phyloP scores from a whole-genome alignment of 2,113 vertebrate genomes.

The Eleginops maclovinus region DNA sequence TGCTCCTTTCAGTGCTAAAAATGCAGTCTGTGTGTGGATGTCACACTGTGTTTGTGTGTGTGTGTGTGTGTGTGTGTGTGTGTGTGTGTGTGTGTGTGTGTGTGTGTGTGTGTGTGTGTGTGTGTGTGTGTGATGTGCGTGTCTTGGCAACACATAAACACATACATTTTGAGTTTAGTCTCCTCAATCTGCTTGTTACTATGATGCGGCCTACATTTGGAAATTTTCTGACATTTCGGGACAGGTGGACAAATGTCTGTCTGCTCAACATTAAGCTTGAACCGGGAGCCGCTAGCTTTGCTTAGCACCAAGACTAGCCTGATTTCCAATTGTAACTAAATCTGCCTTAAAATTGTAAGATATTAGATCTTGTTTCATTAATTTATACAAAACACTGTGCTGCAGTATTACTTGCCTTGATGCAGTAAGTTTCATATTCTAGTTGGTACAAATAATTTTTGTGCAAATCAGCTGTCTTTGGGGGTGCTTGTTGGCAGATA shows the following conservation, averaged over 20 bases:
- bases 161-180: too few species aligned
- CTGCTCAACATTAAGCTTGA: background rate
- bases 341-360: background rate
- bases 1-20: conserved; percentile 24
- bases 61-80: conserved; percentile 28
- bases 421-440: background rate
- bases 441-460: background rate
- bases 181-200: too few species aligned
- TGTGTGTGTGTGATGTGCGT: conserved; percentile 1
- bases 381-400: background rate
- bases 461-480: too few species aligned
- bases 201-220: too few species aligned
- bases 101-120: conserved; percentile 24
- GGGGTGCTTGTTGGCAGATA: background rate
- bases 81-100: conserved; percentile 15
- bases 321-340: background rate
- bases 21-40: conserved; percentile 42
- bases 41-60: conserved; percentile 8
- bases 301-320: background rate
- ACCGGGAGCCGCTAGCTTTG: too few species aligned
- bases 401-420: background rate
- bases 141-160: conserved; percentile 24
- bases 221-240: background rate
- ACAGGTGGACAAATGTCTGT: background rate
- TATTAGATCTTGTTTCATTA: background rate